phyloP scores from a whole-genome alignment of 1,140 invertebrate species.

The Drosophila chauvacae region DNA sequence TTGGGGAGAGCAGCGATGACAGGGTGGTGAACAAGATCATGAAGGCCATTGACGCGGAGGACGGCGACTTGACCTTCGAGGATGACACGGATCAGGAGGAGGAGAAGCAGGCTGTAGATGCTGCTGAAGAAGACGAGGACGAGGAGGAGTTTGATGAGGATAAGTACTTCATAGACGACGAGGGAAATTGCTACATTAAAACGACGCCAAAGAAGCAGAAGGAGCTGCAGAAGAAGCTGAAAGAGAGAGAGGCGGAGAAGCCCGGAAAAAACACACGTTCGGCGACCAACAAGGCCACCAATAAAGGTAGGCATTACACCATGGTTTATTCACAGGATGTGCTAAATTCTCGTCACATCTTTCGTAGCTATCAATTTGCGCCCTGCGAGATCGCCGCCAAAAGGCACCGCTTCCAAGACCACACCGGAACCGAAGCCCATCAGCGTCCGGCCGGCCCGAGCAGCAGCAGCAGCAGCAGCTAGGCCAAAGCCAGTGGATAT shows the following conservation, averaged over 20 bases:
- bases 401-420: constrained; percentile 12
- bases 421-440: constrained; percentile 26
- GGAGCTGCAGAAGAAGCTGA: constrained; percentile 47
- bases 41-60: constrained; percentile 19
- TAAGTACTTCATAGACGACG: constrained; percentile 85
- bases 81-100: constrained; percentile 14
- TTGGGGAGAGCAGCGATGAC: constrained; percentile 85
- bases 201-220: constrained; percentile 57
- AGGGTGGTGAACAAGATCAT: constrained; percentile 43
- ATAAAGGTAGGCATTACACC: constrained; percentile 38
- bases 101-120: background rate
- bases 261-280: background rate
- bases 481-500: background rate
- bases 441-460: constrained; percentile 45
- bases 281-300: constrained; percentile 12
- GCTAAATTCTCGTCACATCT: background rate
- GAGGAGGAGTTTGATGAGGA: constrained; percentile 84
- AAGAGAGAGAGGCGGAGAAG: constrained; percentile 9
- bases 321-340: background rate
- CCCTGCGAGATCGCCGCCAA: constrained; percentile 46
- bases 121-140: constrained; percentile 61
- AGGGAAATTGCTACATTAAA: constrained; percentile 80
- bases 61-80: constrained; percentile 10
- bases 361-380: constrained; percentile 57
- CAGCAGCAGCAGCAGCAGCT: background rate